Evolutionary conservation across 2,113 vertebrate genomes (phyloP), one percentile per base, ranked within the genome.

Genomic region (Hippocampus guttulatus): DNA sequence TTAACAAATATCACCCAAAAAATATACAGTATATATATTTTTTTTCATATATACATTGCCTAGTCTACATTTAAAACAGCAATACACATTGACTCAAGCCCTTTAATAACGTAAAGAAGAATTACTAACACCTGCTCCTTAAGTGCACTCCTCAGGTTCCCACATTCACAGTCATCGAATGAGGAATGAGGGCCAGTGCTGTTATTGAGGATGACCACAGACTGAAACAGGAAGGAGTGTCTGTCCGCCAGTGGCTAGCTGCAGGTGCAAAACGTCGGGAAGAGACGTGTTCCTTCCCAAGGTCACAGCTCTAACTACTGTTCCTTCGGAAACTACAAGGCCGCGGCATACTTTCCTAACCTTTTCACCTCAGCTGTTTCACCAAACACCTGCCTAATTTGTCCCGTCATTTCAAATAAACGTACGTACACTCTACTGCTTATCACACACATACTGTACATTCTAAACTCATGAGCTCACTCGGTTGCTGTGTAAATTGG

Each of bases 391-490:
- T 3, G 18, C 73, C 63, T 45, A 49, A 47, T 70, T 52, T 65
- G 45, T 69, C 54, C 70, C 68, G 63, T 73, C 84, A 73, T 89
- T 83, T 85, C 81, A 89, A 86, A 86, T 87, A 87, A 85, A 89
- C 77, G 74, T 84, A 89, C 89, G 84, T 84, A 80, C 87, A 82
- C 72, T 61, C 76, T 43, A 25, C 86, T 73, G 74, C 88, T 85
- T 86, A 86, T 88, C 82, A 76, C 81, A 84, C 79, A 71, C 86
- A 87, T 75, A 82, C 84, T 23, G 21, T n/a, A 10, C n/a, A 82
- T 77, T 84, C 61, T 60, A 21, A 62, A 72, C 75, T 76, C 55
- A 0, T 16, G n/a, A 14, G 16, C 67, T 69, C 38, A 51, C 64
- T 15, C 68, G 49, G 11, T 20, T 64, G 38, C 49, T 69, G 78